Evolutionary conservation across 2,888 invertebrate species (phyloP), one percentile per base, ranked within the genome.

Genomic region (Tetheella fluctuosa): DNA sequence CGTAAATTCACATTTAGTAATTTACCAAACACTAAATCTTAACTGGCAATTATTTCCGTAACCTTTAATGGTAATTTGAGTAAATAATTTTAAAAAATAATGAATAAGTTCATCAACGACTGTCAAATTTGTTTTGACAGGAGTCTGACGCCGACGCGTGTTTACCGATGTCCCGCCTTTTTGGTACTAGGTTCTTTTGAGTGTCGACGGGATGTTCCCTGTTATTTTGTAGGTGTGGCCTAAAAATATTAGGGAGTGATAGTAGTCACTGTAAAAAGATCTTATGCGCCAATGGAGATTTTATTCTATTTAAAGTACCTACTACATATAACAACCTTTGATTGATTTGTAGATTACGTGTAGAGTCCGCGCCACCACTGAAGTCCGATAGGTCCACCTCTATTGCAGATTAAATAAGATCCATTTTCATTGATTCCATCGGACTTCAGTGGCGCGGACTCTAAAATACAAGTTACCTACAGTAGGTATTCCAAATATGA

Each of bases 91-190:
- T n/a, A n/a, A 52, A 52, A 23, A 23, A 10, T 5, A 6, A 53
- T 15, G 23, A 15, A 23, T 15, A 23, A 23, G 25, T 23, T 28
- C 12, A 17, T 30, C 5, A 5, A 28, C 54, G 30, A 17, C 54
- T 10, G 28, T 54, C 28, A 28, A 28, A 25, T 28, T 17, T 28
- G 25, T 53, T 53, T 54, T 54, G 54, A 54, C 30, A 54, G 54
- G 2, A 54, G 53, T 1, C 25, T 28, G 28, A 30, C 54, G 2
- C 25, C 17, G 28, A 30, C 54, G 2, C 54, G 54, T n/a, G n/a
- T 28, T 28, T 25, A 48, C 42, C 17, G n/a, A 48, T 23, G 53
- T 37, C 58, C 58, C 58, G 58, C 58, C 53, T 42, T 58, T 58
- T 58, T 58, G 37, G 8, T 25, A 58, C 58, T 58, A 52, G 52